Conservation (phyloP, 2,888 invertebrate species). For the Deroplatys truncata region DNA sequence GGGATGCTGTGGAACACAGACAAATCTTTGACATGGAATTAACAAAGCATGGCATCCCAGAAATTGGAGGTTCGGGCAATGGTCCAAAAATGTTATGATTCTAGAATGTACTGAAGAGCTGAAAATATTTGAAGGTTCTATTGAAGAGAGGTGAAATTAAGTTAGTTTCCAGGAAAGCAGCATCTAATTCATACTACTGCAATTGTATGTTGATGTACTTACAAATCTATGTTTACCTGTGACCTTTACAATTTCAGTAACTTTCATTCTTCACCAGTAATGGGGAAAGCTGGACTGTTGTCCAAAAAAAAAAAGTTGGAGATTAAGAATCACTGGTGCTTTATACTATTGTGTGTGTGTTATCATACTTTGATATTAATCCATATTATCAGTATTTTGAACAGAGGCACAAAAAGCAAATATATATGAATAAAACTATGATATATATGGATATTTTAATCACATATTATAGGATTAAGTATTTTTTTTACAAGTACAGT, state of each 20-base stretch:
- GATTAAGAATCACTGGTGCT: conserved; percentile 12
- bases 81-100: not conserved
- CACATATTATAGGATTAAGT: not conserved
- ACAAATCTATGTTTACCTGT: not conserved
- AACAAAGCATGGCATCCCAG: not conserved
- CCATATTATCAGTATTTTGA: not conserved
- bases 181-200: not conserved
- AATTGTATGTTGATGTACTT: not conserved
- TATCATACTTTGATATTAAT: not conserved
- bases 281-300: not conserved
- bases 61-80: not conserved
- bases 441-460: not conserved
- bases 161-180: not conserved
- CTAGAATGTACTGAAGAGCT: not conserved
- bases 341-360: conserved; percentile 1
- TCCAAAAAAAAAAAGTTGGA: too few species aligned
- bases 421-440: not conserved
- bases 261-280: not conserved
- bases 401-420: not conserved
- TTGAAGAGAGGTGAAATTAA: not conserved
- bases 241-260: not conserved
- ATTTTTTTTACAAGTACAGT: conserved; percentile 11
- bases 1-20: not conserved
- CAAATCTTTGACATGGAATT: not conserved
- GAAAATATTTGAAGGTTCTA: not conserved